A percentile compares a stretch with the other conserved stretches of the same genome.
These are phyloP conservation scores for Porites cylindrica DNA, from an alignment of 92 coral and sea anemone genomes.

Conservation along the genomic window DNA sequence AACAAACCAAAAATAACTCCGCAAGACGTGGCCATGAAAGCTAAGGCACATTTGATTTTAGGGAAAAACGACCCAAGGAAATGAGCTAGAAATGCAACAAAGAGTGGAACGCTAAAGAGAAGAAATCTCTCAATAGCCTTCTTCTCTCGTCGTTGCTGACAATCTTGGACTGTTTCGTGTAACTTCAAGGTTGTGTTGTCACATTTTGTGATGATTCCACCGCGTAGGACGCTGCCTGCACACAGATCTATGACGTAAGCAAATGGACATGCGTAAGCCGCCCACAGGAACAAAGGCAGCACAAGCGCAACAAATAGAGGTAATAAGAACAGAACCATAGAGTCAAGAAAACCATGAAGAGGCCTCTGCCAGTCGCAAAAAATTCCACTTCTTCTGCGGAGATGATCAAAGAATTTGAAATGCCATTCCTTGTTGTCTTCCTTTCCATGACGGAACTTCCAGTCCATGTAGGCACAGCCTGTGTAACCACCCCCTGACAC, in stretches of 20 bases:
- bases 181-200: not conserved
- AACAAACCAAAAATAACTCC: slow-evolving; percentile 51
- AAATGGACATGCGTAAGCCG: slow-evolving; percentile 49
- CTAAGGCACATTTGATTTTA: not conserved
- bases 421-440: slow-evolving; percentile 66
- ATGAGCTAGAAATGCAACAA: slow-evolving; percentile 9
- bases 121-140: slow-evolving; percentile 1
- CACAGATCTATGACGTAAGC: slow-evolving; percentile 58
- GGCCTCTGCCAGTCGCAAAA: slow-evolving; percentile 69
- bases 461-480: slow-evolving; percentile 71
- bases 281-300: slow-evolving; percentile 36
- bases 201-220: slow-evolving; percentile 45
- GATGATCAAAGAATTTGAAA: slow-evolving; percentile 53
- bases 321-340: slow-evolving; percentile 20
- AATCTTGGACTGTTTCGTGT: slow-evolving; percentile 17
- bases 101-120: slow-evolving; percentile 2
- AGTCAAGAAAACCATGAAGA: slow-evolving; percentile 48
- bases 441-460: slow-evolving; percentile 68
- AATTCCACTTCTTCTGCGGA: slow-evolving; percentile 54
- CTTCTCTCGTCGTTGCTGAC: not conserved
- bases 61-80: slow-evolving; percentile 8
- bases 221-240: slow-evolving; percentile 60
- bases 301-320: slow-evolving; percentile 33
- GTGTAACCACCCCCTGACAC: slow-evolving; percentile 80
- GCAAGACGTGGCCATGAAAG: slow-evolving; percentile 34